Evolutionary conservation across 2,113 vertebrate species (phyloP).

Genomic region (Acanthochromis polyacanthus): DNA sequence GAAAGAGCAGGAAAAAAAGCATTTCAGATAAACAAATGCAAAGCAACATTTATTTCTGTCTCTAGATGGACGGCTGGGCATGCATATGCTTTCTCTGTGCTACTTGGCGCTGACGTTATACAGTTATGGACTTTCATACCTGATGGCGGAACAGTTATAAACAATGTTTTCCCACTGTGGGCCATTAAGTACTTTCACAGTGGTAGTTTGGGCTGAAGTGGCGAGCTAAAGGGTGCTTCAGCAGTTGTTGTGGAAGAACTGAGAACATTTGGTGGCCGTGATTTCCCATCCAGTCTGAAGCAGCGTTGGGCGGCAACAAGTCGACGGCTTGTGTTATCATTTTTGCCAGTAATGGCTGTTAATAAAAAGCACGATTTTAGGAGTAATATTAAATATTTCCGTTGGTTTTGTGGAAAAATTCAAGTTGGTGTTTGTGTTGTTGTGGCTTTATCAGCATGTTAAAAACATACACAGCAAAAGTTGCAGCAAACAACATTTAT

Average conservation of each 20-base stretch:
- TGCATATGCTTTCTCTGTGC: constrained; percentile 7
- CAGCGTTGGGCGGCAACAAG: constrained; percentile 12
- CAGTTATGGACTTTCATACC: constrained; percentile 46
- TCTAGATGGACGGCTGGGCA: not conserved
- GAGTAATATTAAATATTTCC: not conserved
- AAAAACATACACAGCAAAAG: not conserved
- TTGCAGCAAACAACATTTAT: not conserved
- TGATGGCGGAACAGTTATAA: constrained; percentile 60
- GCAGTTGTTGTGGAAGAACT: constrained; percentile 58
- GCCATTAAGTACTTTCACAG: constrained; percentile 70
- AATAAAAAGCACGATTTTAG: not conserved
- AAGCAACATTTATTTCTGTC: constrained; percentile 23
- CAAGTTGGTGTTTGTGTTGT: not conserved
- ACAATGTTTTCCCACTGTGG: constrained; percentile 73
- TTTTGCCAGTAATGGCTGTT: constrained; percentile 1
- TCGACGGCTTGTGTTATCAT: constrained; percentile 14
- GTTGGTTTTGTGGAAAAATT: constrained; percentile 9
- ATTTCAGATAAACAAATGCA: constrained; percentile 21
- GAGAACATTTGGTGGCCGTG: constrained; percentile 52
- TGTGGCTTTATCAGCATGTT: not conserved
- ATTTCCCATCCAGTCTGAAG: constrained; percentile 59
- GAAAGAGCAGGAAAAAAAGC: constrained; percentile 6
- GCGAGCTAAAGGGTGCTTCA: constrained; percentile 71
- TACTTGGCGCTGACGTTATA: constrained; percentile 19
- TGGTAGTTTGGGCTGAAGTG: constrained; percentile 72